phyloP scores from a whole-genome alignment of 37 sponge, comb jelly and placozoan species.

The Ianthella basta region DNA sequence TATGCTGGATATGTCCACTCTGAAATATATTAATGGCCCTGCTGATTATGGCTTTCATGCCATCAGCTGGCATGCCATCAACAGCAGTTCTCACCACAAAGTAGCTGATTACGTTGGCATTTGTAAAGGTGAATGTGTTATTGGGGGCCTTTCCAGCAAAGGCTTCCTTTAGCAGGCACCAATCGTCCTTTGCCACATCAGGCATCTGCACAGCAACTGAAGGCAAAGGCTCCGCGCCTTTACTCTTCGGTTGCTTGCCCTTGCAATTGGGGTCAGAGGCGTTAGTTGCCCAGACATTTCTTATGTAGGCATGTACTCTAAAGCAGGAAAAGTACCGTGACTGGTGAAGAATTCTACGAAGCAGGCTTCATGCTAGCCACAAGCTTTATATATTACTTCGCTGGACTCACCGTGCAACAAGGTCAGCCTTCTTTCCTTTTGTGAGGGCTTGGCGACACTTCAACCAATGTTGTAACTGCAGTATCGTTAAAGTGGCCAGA shows the following conservation, averaged over 20 bases:
- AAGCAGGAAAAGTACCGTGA: neutral
- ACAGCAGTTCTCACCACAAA: conserved; percentile 33
- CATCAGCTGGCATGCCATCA: conserved; percentile 36
- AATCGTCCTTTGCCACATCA: conserved; percentile 1
- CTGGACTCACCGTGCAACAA: conserved; percentile 5
- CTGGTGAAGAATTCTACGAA: neutral
- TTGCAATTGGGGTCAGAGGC: conserved; percentile 42
- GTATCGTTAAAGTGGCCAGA: conserved; percentile 14
- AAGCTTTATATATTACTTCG: neutral
- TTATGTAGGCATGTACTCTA: conserved; percentile 57
- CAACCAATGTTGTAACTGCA: neutral
- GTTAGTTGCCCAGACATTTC: conserved; percentile 45
- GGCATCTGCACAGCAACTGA: conserved; percentile 1
- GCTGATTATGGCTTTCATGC: conserved; percentile 42
- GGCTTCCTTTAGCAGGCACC: conserved; percentile 9
- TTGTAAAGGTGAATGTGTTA: neutral
- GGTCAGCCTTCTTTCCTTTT: conserved; percentile 2
- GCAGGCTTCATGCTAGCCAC: neutral
- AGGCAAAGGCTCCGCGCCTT: neutral
- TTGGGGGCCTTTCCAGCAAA: conserved; percentile 7
- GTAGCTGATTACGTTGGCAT: conserved; percentile 39
- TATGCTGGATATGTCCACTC: conserved; percentile 52
- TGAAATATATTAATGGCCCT: conserved; percentile 40
- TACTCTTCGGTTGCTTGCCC: neutral
- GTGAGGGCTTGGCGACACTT: neutral